Evolutionary conservation across 2,888 invertebrate species (phyloP), one percentile per base, ranked within the genome.

Genomic region (Amphipoea lucens): DNA sequence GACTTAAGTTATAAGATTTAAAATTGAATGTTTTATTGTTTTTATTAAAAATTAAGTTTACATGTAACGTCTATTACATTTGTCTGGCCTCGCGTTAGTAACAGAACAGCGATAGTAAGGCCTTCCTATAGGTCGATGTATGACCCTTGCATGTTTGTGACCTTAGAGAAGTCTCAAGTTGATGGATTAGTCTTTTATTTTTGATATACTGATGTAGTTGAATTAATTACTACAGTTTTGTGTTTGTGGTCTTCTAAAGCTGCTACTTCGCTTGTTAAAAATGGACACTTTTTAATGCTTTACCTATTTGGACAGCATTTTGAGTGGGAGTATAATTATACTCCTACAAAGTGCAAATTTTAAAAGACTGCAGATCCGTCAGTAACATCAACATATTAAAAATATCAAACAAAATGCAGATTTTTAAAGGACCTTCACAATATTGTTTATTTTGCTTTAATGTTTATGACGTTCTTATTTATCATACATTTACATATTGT

Each of bases 81-180:
- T 9, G 72, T 70, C 68, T 83, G 76, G 72, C 88, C 88, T 86
- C 75, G 88, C 78, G 54, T 82, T 69, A 51, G 66, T 76, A 88
- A 77, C 83, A 77, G 69, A 86, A 78, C 83, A 73, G 79, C 63
- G 83, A 83, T 87, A 88, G 81, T 76, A 60, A 74, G 79, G 74
- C 83, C 88, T 88, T 88, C 88, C 48, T 81, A 66, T 76, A 86
- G 83, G 73, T 76, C 81, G 77, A 68, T 70, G 70, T 29, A 81
- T 74, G 79, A 86, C 76, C 76, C 78, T 77, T 76, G 72, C 62
- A 65, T 78, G 67, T 78, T 42, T 65, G 45, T 70, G 63, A 57
- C 82, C 79, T 83, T 81, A 77, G 29, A 82, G 60, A 74, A 78
- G 71, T 78, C 42, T 83, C n/a, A 67, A 77, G 45, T 71, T 74